Evolutionary conservation across 2,888 invertebrate genomes (phyloP).

Genomic region (Helleia helle): DNA sequence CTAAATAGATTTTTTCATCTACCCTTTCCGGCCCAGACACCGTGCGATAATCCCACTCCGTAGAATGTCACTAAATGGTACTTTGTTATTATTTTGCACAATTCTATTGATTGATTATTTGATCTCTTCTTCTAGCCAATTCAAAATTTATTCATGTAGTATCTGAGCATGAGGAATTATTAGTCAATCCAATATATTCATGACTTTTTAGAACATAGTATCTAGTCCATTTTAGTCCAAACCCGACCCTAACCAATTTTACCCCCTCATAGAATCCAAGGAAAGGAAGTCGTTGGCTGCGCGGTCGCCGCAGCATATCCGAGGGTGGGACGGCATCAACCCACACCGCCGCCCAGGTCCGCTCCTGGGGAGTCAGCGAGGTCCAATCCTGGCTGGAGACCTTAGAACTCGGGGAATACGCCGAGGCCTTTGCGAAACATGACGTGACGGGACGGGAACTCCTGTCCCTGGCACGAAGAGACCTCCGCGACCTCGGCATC

Average conservation of each 20-base stretch:
- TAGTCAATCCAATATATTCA: too few species aligned
- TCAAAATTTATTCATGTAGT: too few species aligned
- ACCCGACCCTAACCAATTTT: slow-evolving; percentile 22
- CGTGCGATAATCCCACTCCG: too few species aligned
- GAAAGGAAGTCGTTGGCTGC: slow-evolving; percentile 53
- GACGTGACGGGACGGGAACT: slow-evolving; percentile 94
- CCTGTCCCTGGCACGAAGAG: slow-evolving; percentile 87
- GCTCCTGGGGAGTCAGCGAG: slow-evolving; percentile 88
- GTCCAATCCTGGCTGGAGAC: slow-evolving; percentile 93
- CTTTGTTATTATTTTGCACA: slow-evolving; percentile 1
- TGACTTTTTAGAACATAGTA: too few species aligned
- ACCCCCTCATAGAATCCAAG: slow-evolving; percentile 50
- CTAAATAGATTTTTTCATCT: slow-evolving; percentile 29
- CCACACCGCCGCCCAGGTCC: slow-evolving; percentile 46
- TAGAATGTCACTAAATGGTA: slow-evolving; percentile 49
- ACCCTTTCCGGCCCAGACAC: slow-evolving; percentile 31
- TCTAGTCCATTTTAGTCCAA: neutral
- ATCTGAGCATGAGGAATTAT: too few species aligned
- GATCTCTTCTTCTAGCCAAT: too few species aligned
- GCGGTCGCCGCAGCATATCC: slow-evolving; percentile 54
- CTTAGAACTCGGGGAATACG: slow-evolving; percentile 91
- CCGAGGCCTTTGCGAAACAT: slow-evolving; percentile 91
- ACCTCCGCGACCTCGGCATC: slow-evolving; percentile 92
- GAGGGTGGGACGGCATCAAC: slow-evolving; percentile 36
- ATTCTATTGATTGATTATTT: too few species aligned